Conservation (phyloP, 2,113 vertebrate species). For the Amia ocellicauda region DNA sequence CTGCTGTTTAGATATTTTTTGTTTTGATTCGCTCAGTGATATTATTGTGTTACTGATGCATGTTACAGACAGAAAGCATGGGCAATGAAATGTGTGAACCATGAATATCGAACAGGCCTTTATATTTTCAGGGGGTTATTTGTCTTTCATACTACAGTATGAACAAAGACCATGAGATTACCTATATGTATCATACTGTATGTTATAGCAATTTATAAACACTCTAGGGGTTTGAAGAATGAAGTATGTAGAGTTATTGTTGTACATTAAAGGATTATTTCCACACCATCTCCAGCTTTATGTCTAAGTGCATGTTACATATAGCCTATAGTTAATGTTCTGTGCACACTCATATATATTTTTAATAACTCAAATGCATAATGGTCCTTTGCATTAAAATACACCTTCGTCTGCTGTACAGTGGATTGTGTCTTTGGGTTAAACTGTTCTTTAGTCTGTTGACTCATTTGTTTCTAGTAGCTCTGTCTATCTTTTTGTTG, state of each 20-base stretch:
- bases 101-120: not conserved
- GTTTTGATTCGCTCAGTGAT: not conserved
- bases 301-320: slow-evolving; percentile 19
- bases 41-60: slow-evolving; percentile 4
- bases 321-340: slow-evolving; percentile 24
- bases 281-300: slow-evolving; percentile 15
- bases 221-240: slow-evolving; percentile 5
- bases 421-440: no score
- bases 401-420: not conserved
- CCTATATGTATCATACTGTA: slow-evolving; percentile 15
- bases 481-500: no score
- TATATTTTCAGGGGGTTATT: slow-evolving; percentile 1
- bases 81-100: not conserved
- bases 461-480: no score
- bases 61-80: slow-evolving; percentile 21
- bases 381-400: not conserved
- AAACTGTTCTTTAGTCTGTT: no score
- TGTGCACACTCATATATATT: slow-evolving; percentile 23
- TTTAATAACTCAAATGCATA: slow-evolving; percentile 12
- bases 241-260: slow-evolving; percentile 13
- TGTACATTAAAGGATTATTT: slow-evolving; percentile 30
- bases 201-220: slow-evolving; percentile 22
- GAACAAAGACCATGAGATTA: slow-evolving; percentile 22
- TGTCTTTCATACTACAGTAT: slow-evolving; percentile 18
- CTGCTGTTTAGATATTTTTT: slow-evolving; percentile 26